Base-by-base conservation (phyloP, 2,888 invertebrate species). In the Ormia ochracea region DNA sequence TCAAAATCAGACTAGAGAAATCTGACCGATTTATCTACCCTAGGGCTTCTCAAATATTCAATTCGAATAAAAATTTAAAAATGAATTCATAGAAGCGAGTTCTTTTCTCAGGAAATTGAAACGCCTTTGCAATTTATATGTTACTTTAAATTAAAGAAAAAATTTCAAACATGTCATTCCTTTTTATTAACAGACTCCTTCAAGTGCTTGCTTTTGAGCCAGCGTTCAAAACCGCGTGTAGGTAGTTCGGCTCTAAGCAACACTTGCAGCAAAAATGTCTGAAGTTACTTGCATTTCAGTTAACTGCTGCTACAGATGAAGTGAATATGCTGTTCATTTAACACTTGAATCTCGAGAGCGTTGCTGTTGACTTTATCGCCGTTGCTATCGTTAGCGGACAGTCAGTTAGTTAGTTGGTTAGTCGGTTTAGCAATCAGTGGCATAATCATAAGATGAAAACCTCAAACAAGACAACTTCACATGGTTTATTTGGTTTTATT, bases 381-480 rank as follows among this genome's bases (percentile, higher is more conserved):
- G 41, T 28, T 54, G 12, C 31, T 56, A 17, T 43, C 6, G 43
- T 58, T 17, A n/a, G 5, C 19, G n/a, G n/a, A n/a, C n/a, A 19
- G 68, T 43, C 54, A 61, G 36, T 50, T 14, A 65, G 58, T 58
- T 38, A 48, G 33, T 58, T 19, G 36, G 36, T 9, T 19, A 66
- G 28, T 28, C 23, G 14, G 33, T 56, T 45, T 56, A 38, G 26
- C 59, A 61, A 41, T 61, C 61, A 72, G 72, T 72, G 61, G 58
- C 66, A 59, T 74, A 50, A 59, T 41, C 66, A 50, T 10, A 23
- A 65, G 48, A 41, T 23, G 41, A 33, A 74, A 74, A 38, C 59
- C 68, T 76, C 43, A 45, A 69, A 61, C 45, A 61, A 69, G 61
- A 76, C 61, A 69, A 56, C 54, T 69, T 43, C 75, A 69, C 28